Evolutionary conservation across 2,113 vertebrate species (phyloP).

Genomic region (Ceuthmochares aereus): DNA sequence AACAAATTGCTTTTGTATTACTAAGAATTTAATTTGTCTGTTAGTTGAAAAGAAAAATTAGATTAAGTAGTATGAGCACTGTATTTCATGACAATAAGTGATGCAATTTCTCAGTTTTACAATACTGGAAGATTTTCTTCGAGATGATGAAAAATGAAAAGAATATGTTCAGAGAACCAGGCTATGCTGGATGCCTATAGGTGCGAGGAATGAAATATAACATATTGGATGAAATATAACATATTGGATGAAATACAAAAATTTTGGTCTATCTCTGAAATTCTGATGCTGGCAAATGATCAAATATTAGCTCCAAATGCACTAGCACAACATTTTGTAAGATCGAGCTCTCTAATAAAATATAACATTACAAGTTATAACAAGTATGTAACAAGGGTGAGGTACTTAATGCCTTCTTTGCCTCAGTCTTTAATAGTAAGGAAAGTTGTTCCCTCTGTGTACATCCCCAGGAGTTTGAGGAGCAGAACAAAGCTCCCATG

Average conservation of each 20-base stretch:
- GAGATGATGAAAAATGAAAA: not conserved
- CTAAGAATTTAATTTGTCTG: not conserved
- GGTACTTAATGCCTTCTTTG: too few species aligned
- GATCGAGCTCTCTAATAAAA: not conserved
- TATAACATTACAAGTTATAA: not conserved
- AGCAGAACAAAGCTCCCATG: too few species aligned
- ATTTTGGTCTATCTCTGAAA: not conserved
- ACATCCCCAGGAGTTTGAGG: too few species aligned
- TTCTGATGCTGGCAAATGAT: not conserved
- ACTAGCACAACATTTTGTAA: not conserved
- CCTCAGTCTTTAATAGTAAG: too few species aligned
- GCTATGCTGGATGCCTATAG: not conserved
- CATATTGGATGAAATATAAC: not conserved
- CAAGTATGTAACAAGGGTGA: too few species aligned
- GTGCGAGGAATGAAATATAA: not conserved
- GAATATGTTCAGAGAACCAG: not conserved
- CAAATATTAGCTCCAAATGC: not conserved
- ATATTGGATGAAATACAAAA: not conserved
- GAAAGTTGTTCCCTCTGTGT: too few species aligned
- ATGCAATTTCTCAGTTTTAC: not conserved
- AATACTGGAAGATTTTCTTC: not conserved
- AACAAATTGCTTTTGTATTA: not conserved
- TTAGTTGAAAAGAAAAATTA: not conserved
- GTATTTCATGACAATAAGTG: not conserved
- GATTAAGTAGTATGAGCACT: not conserved